These are phyloP conservation scores for Betta splendens DNA, from an alignment of 2,797 vertebrate species.

Conservation along the genomic window DNA sequence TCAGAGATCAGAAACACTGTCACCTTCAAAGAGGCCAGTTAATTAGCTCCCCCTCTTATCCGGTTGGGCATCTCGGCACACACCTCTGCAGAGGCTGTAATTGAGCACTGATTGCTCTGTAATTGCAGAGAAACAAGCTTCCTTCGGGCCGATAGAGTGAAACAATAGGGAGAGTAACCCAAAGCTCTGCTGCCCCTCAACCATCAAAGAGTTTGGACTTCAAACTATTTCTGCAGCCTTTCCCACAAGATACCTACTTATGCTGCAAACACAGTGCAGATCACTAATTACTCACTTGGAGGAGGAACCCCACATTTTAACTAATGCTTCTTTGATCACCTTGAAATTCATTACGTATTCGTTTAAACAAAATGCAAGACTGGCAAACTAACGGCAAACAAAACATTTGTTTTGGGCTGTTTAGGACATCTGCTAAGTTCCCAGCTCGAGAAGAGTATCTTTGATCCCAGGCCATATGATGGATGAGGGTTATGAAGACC, in stretches of 20 bases:
- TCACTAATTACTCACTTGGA: slow-evolving; percentile 22
- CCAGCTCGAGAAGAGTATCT: slow-evolving; percentile 49
- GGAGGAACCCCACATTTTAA: slow-evolving; percentile 13
- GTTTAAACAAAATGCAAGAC: not conserved
- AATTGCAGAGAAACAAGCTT: slow-evolving; percentile 72
- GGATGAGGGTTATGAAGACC: slow-evolving; percentile 76
- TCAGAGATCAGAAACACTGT: slow-evolving; percentile 56
- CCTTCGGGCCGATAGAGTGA: slow-evolving; percentile 43
- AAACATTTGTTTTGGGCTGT: slow-evolving; percentile 50
- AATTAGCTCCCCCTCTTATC: slow-evolving; percentile 65
- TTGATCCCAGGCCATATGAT: slow-evolving; percentile 72
- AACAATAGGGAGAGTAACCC: slow-evolving; percentile 44
- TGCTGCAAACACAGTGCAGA: slow-evolving; percentile 31
- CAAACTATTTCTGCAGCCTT: slow-evolving; percentile 52
- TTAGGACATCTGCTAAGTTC: slow-evolving; percentile 64
- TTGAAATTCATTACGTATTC: slow-evolving; percentile 52
- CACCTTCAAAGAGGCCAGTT: slow-evolving; percentile 55
- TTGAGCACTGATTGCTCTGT: slow-evolving; percentile 71
- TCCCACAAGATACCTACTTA: slow-evolving; percentile 63
- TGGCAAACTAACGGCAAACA: slow-evolving; percentile 48
- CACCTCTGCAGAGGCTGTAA: slow-evolving; percentile 75
- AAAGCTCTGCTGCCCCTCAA: slow-evolving; percentile 34
- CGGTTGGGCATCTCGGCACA: slow-evolving; percentile 57
- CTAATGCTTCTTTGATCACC: slow-evolving; percentile 39
- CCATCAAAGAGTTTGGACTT: slow-evolving; percentile 66